Evolutionary conservation across 2,888 invertebrate species (phyloP).

Genomic region (Panopea generosa): DNA sequence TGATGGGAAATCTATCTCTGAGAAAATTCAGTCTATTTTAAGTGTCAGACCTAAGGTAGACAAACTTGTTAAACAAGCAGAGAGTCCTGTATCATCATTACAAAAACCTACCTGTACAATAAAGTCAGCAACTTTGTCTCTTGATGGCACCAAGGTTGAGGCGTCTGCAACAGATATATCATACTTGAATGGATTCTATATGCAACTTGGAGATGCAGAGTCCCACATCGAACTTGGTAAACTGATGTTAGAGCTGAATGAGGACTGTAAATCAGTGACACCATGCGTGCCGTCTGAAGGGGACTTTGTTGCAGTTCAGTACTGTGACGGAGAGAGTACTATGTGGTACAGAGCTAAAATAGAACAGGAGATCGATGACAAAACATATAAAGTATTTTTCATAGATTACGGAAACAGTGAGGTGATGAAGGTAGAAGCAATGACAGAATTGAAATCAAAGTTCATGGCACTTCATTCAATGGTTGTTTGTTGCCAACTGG

Average conservation of each 20-base stretch:
- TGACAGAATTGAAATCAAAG: slow-evolving; percentile 43
- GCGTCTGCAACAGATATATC: slow-evolving; percentile 4
- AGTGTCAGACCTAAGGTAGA: not conserved
- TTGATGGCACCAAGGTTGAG: slow-evolving; percentile 7
- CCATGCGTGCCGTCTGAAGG: slow-evolving; percentile 57
- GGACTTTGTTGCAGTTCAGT: slow-evolving; percentile 61
- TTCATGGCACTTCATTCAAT: slow-evolving; percentile 57
- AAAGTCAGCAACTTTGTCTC: not conserved
- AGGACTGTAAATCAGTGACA: slow-evolving; percentile 77
- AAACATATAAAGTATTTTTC: slow-evolving; percentile 68
- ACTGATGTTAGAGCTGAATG: slow-evolving; percentile 85
- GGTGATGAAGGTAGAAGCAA: slow-evolving; percentile 23
- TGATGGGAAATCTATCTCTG: slow-evolving; percentile 11
- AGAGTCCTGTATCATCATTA: no score
- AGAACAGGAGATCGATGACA: slow-evolving; percentile 39
- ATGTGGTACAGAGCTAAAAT: slow-evolving; percentile 60
- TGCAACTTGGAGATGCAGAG: slow-evolving; percentile 13
- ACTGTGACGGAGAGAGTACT: slow-evolving; percentile 16
- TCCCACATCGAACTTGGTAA: slow-evolving; percentile 8
- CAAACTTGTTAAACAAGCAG: not conserved
- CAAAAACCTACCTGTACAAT: no score
- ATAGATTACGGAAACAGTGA: slow-evolving; percentile 82
- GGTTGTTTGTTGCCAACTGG: slow-evolving; percentile 58
- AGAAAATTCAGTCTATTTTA: not conserved
- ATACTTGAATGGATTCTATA: slow-evolving; percentile 11